Conservation (phyloP, 2,113 vertebrate genomes). For the Malurus elegans region DNA sequence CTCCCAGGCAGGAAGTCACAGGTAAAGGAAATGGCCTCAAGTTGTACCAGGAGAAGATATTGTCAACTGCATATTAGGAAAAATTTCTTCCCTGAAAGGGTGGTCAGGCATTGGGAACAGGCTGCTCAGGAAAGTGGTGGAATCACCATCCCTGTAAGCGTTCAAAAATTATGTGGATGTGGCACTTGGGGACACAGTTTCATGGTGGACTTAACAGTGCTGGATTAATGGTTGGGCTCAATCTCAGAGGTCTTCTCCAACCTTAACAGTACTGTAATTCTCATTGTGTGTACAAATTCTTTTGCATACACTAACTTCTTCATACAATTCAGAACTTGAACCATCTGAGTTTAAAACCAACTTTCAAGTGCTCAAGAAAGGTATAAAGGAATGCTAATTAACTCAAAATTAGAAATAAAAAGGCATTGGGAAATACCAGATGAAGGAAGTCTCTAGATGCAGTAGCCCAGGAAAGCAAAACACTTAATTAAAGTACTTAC, state of each 20-base stretch:
- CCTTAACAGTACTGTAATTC: neutral
- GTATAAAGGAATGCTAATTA: neutral
- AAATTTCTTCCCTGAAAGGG: neutral
- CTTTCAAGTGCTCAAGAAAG: neutral
- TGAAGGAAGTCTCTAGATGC: neutral
- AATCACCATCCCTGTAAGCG: neutral
- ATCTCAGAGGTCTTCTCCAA: neutral
- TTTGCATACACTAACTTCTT: neutral
- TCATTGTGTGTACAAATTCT: neutral
- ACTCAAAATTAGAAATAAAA: neutral
- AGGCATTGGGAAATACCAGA: neutral
- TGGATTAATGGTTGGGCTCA: neutral
- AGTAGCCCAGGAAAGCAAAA: neutral
- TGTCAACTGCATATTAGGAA: neutral
- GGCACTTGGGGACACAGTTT: neutral
- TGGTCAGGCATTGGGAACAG: neutral
- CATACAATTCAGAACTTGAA: neutral
- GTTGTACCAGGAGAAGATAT: neutral
- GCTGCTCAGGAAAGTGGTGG: neutral
- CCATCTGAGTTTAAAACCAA: neutral
- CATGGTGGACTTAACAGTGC: neutral
- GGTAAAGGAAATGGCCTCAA: neutral
- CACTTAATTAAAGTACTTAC: neutral
- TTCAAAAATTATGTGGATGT: neutral
- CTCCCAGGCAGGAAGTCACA: neutral